Conservation (phyloP, 2,797 vertebrate genomes). For the Otolemur crassicaudatus region DNA sequence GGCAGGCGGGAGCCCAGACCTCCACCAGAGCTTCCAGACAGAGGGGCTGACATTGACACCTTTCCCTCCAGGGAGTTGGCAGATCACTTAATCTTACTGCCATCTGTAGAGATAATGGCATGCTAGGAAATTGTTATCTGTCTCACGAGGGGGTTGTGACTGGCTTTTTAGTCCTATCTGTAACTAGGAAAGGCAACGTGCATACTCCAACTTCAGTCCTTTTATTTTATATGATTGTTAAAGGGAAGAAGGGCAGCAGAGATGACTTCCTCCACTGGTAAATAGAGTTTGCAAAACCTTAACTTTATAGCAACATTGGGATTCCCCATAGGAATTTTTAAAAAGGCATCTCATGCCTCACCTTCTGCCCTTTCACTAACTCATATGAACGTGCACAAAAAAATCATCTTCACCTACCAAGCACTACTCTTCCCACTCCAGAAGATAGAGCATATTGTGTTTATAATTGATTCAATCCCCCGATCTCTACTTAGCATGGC, state of each 20-base stretch:
- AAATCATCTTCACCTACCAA: background rate
- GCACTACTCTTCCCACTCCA: background rate
- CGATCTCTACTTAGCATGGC: background rate
- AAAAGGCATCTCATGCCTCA: background rate
- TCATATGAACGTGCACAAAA: background rate
- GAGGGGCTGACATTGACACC: background rate
- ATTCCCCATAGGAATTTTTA: background rate
- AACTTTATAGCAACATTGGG: conserved; percentile 4
- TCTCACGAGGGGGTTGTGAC: background rate
- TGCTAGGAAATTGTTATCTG: background rate
- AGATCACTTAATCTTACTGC: background rate
- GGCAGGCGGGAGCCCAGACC: background rate
- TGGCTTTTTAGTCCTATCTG: conserved; percentile 41
- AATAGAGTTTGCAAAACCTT: conserved; percentile 3
- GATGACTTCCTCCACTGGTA: background rate
- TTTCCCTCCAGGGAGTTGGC: background rate
- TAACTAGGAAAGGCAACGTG: background rate
- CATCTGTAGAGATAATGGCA: conserved; percentile 31
- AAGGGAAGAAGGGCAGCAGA: conserved; percentile 27
- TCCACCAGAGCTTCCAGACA: background rate
- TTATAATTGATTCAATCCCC: background rate
- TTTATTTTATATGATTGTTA: conserved; percentile 7
- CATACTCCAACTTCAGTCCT: background rate
- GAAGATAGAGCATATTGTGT: background rate
- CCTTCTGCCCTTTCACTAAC: conserved; percentile 27